phyloP scores from a whole-genome alignment of 2,888 invertebrate species.

The Calameuta pallipes region DNA sequence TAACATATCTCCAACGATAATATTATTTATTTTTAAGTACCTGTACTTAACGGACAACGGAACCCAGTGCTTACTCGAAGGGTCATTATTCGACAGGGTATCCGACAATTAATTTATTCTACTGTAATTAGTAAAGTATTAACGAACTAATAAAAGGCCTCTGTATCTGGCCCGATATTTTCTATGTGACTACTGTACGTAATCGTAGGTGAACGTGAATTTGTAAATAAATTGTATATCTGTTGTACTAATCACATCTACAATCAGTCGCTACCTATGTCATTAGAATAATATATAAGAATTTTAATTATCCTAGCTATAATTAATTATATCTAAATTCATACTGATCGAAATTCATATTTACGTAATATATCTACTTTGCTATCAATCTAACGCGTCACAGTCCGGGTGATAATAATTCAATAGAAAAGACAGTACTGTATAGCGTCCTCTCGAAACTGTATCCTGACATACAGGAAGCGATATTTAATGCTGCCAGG shows the following conservation, averaged over 20 bases:
- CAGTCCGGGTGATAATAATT: background rate
- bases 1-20: constrained; percentile 31
- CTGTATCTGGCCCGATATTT: background rate
- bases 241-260: constrained; percentile 32
- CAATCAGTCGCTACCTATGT: background rate
- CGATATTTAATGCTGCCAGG: constrained; percentile 50
- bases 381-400: background rate
- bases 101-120: constrained; percentile 33
- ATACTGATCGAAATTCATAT: background rate
- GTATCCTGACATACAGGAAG: constrained; percentile 50
- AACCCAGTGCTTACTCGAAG: constrained; percentile 8
- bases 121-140: constrained; percentile 4
- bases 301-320: background rate
- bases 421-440: background rate
- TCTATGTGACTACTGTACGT: constrained; percentile 11
- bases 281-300: background rate
- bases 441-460: constrained; percentile 21
- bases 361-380: background rate
- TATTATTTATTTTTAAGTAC: constrained; percentile 52
- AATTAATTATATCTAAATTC: background rate
- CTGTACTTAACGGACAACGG: constrained; percentile 17
- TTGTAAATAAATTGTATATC: constrained; percentile 59
- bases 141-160: background rate
- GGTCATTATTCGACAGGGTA: constrained; percentile 11
- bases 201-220: constrained; percentile 39